Evolutionary conservation across 2,113 vertebrate genomes (phyloP), one percentile per base, ranked within the genome.

Genomic region (Blennius ocellaris): DNA sequence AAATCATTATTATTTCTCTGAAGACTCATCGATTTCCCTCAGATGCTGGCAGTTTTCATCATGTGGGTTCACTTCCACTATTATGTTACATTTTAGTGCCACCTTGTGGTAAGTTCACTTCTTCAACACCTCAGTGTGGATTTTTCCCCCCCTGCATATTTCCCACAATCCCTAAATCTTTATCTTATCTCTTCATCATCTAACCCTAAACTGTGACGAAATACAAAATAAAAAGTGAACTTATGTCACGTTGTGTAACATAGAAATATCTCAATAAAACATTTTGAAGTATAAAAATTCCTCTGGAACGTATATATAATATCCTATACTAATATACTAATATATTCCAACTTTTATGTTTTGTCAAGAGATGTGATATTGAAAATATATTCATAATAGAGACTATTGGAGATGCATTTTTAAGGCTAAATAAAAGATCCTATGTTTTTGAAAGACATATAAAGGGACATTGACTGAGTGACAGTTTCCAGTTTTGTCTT

Each of bases 81-180:
- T 75, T 75, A 48, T 38, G 14, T 12, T 52, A 11, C 14, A 5
- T 11, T 45, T 65, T 82, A 51, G 44, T 54, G 82, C 74, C 90
- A 43, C 43, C 84, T 67, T 5, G 80, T 84, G 90, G 88, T 63
- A 45, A 30, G 2, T 30, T 30, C 21, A 30, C 17, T 12, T 15
- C 5, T 47, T 10, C 14, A 48, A 14, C 7, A n/a, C 6, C 45
- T 48, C 15, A 6, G n/a, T 15, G 2, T 15, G 14, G 14, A 12
- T 14, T 14, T 6, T 14, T 45, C 12, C 4, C n/a, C n/a, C n/a
- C 21, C 21, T 30, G 21, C 21, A 30, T 45, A 45, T 45, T 45
- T 45, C 11, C 10, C 2, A 47, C 21, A 30, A 30, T 30, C 2
- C 21, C 45, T 11, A 2, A 2, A 47, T 48, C 16, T 2, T 4